Conservation (phyloP, 2,888 invertebrate genomes). For the Oscheius sp. region DNA sequence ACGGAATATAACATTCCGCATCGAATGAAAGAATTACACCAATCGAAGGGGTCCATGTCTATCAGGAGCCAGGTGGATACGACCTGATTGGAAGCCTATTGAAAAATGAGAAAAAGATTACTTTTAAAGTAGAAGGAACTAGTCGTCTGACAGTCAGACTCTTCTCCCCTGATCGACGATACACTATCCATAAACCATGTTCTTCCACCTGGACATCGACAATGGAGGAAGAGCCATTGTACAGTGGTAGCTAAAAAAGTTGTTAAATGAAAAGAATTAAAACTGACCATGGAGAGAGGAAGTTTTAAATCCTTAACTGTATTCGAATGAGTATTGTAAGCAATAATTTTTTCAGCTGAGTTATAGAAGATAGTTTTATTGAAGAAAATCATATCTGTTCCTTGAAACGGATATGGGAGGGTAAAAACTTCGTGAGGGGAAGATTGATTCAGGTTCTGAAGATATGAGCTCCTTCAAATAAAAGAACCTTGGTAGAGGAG, state of each 20-base stretch:
- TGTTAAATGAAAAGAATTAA: not conserved
- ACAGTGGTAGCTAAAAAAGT: conserved; percentile 38
- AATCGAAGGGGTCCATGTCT: conserved; percentile 28
- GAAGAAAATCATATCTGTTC: conserved; percentile 43
- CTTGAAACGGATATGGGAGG: conserved; percentile 46
- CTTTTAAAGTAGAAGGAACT: conserved; percentile 34
- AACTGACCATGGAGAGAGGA: not conserved
- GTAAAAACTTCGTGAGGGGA: conserved; percentile 35
- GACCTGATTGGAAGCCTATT: conserved; percentile 35
- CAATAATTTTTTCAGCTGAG: conserved; percentile 32
- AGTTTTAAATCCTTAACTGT: conserved; percentile 21
- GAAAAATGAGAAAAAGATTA: no score
- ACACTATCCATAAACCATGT: conserved; percentile 95
- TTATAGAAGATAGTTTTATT: conserved; percentile 42
- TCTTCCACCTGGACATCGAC: conserved; percentile 94
- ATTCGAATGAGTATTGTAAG: conserved; percentile 32
- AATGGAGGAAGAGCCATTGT: conserved; percentile 72
- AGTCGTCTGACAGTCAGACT: conserved; percentile 42
- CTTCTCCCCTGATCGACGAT: conserved; percentile 70
- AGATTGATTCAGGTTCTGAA: conserved; percentile 37
- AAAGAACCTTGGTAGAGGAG: conserved; percentile 21
- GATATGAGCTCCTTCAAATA: not conserved
- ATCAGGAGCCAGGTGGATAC: conserved; percentile 30
- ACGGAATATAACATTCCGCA: conserved; percentile 46
- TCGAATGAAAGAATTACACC: conserved; percentile 47